Evolutionary conservation across 2,888 invertebrate species (phyloP).

Genomic region (Drosophila fungiperda): DNA sequence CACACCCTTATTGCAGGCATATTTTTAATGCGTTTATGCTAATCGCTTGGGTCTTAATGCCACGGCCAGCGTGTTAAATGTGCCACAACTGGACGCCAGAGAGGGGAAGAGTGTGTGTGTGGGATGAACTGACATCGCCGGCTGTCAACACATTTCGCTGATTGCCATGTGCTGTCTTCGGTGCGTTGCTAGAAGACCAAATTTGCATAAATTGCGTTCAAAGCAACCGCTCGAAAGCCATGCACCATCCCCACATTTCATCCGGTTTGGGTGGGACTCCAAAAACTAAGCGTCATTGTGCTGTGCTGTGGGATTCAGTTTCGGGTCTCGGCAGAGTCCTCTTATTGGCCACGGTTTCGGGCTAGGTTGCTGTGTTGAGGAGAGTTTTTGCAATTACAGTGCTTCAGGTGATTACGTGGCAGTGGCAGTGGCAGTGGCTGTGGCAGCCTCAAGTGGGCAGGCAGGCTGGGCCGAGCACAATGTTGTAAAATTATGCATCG

Average conservation of each 20-base stretch:
- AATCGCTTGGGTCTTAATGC: conserved; percentile 79
- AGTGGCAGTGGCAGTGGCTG: conserved; percentile 37
- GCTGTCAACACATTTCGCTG: conserved; percentile 76
- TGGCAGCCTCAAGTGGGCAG: conserved; percentile 64
- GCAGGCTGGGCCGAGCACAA: conserved; percentile 13
- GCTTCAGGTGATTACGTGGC: conserved; percentile 76
- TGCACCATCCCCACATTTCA: conserved; percentile 9
- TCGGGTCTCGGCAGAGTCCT: neutral
- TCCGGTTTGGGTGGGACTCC: neutral
- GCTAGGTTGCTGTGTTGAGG: neutral
- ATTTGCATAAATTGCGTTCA: conserved; percentile 79
- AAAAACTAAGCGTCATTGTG: conserved; percentile 63
- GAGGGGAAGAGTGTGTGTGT: neutral
- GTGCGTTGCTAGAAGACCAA: conserved; percentile 53
- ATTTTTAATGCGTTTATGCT: conserved; percentile 84
- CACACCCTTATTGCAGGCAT: conserved; percentile 64
- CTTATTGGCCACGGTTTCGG: conserved; percentile 2
- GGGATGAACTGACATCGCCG: conserved; percentile 14
- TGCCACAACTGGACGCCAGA: conserved; percentile 60
- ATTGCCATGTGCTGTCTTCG: conserved; percentile 68
- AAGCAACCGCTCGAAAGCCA: conserved; percentile 46
- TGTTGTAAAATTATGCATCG: conserved; percentile 78
- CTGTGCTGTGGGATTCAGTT: neutral
- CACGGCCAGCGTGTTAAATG: conserved; percentile 74
- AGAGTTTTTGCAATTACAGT: conserved; percentile 70